Conservation (phyloP, 2,113 vertebrate genomes). For the Platysternon megacephalum region DNA sequence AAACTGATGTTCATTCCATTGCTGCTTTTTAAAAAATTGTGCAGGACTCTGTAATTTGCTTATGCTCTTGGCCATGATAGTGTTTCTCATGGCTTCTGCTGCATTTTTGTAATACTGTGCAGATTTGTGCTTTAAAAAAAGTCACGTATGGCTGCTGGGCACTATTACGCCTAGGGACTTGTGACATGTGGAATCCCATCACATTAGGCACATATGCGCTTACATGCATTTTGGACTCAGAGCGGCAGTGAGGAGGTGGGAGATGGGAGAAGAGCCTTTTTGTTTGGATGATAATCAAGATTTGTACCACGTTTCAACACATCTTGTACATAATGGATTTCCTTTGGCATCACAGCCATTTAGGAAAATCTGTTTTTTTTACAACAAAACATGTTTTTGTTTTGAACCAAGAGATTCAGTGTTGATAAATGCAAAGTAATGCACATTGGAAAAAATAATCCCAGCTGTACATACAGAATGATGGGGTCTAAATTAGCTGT, state of each 20-base stretch:
- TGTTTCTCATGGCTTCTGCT: neutral
- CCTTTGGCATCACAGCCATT: neutral
- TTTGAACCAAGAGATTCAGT: neutral
- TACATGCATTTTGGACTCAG: neutral
- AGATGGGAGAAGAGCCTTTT: neutral
- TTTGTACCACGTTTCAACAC: neutral
- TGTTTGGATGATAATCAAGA: neutral
- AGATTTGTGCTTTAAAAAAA: constrained; percentile 1
- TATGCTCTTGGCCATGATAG: neutral
- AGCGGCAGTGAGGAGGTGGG: neutral
- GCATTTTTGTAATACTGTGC: neutral
- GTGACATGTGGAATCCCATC: neutral
- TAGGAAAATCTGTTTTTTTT: neutral
- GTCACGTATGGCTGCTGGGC: neutral
- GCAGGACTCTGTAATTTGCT: neutral
- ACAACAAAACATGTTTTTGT: neutral
- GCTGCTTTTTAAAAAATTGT: neutral
- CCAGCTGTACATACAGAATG: neutral
- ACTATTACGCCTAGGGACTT: neutral
- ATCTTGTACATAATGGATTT: neutral
- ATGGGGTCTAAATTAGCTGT: neutral
- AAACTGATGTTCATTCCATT: neutral
- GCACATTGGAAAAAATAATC: neutral
- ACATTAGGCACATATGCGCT: neutral
- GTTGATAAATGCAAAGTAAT: neutral